These are phyloP conservation scores for Pediacus dermestoides DNA, from an alignment of 2,888 invertebrate species.

Conservation along the genomic window DNA sequence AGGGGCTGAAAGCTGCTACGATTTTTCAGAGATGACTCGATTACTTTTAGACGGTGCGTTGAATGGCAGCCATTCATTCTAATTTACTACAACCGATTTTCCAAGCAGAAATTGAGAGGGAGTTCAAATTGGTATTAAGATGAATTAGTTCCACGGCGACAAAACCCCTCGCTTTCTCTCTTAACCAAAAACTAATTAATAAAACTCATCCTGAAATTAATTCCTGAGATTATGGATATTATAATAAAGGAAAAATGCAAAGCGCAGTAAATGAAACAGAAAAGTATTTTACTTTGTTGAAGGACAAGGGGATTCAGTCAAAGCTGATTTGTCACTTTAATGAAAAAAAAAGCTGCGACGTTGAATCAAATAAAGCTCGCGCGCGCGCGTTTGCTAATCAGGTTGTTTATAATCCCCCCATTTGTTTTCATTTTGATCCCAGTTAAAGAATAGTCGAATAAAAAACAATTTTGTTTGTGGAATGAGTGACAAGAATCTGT, in stretches of 20 bases:
- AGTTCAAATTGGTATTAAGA: constrained; percentile 32
- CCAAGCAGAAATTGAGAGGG: constrained; percentile 28
- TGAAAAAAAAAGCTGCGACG: too few species aligned
- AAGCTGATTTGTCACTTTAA: too few species aligned
- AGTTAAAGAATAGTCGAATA: constrained; percentile 3
- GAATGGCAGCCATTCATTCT: constrained; percentile 36
- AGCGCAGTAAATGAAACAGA: too few species aligned
- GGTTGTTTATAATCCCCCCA: constrained; percentile 2
- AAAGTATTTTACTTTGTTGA: too few species aligned
- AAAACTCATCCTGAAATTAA: constrained; percentile 26
- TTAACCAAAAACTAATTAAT: constrained; percentile 24
- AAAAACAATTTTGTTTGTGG: constrained; percentile 3
- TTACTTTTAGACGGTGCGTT: constrained; percentile 33
- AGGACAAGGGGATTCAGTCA: too few species aligned
- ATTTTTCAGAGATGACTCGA: constrained; percentile 40
- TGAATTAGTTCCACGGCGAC: constrained; percentile 27
- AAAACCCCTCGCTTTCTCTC: constrained; percentile 6
- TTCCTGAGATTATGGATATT: too few species aligned
- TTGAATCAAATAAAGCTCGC: constrained; percentile 1
- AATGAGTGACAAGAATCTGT: constrained; percentile 4
- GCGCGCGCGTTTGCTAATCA: neutral
- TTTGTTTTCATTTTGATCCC: constrained; percentile 2
- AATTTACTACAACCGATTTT: constrained; percentile 32
- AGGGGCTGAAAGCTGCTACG: constrained; percentile 32
- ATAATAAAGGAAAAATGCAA: too few species aligned